These are phyloP conservation scores for Pseudachorutes palmiensis DNA, from an alignment of 1,140 invertebrate species.

Conservation along the genomic window DNA sequence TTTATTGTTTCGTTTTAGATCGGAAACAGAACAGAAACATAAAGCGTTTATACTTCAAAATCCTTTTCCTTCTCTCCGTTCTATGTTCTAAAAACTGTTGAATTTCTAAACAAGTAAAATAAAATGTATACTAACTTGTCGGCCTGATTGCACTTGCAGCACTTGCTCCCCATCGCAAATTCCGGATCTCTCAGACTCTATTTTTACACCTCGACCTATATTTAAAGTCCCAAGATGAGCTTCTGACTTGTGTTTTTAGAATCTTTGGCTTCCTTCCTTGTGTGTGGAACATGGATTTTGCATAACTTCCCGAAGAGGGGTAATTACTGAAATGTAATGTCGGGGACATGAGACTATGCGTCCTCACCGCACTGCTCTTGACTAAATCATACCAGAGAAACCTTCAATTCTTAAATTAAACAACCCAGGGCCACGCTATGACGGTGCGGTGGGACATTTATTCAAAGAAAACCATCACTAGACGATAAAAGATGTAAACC, in stretches of 20 bases:
- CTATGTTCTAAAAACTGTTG: background rate
- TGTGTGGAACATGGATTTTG: background rate
- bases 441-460: background rate
- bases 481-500: constrained; percentile 3
- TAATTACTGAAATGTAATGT: too few relatives aligned
- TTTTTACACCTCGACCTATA: constrained; percentile 13
- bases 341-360: too few relatives aligned
- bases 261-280: background rate
- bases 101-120: constrained; percentile 1
- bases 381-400: background rate
- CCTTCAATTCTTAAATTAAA: background rate
- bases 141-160: constrained; percentile 13
- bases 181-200: constrained; percentile 1
- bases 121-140: constrained; percentile 9
- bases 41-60: background rate
- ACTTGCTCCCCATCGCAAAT: constrained; percentile 13
- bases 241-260: background rate
- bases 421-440: background rate
- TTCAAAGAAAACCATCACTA: constrained; percentile 3
- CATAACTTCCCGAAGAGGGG: too few relatives aligned
- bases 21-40: background rate
- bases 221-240: constrained; percentile 9
- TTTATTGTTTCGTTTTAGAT: background rate
- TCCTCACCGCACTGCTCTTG: too few relatives aligned
- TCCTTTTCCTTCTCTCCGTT: background rate